Percentiles rank a stretch among this genome's conserved stretches.
These are phyloP conservation scores for Glandiceps talaboti DNA, from an alignment of 53 echinoderm and acorn worm genomes.

Conservation along the genomic window DNA sequence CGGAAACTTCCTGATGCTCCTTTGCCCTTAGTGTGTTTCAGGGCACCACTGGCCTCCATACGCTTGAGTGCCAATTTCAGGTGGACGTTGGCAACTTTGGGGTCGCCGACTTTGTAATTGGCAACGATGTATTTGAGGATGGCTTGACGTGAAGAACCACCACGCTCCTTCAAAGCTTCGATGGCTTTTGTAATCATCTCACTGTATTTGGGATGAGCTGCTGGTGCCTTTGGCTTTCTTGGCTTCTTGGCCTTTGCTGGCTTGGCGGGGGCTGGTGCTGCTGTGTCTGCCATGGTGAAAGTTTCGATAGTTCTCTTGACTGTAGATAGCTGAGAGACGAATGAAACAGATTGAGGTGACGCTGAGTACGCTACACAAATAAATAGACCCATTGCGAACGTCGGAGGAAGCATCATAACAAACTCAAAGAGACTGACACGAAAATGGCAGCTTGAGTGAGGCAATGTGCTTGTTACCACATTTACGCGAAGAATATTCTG, in stretches of 20 bases:
- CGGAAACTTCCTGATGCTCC: constrained; percentile 12
- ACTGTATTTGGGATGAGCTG: constrained; percentile 8
- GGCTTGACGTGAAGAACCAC: constrained; percentile 5
- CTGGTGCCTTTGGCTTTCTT: constrained; percentile 10
- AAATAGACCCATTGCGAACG: constrained; percentile 11
- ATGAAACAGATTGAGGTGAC: constrained; percentile 3
- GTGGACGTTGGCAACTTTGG: constrained; percentile 1
- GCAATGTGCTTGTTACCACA: background rate
- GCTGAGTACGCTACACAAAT: background rate
- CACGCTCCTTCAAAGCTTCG: background rate
- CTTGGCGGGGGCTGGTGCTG: constrained; percentile 2
- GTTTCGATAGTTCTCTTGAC: background rate
- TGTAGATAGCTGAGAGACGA: background rate
- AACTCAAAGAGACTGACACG: background rate
- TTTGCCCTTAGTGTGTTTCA: constrained; percentile 11
- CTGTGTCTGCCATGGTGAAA: background rate
- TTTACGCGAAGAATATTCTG: background rate
- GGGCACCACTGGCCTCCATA: background rate
- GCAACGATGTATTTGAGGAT: constrained; percentile 9
- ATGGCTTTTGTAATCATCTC: constrained; percentile 8
- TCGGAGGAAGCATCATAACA: constrained; percentile 6
- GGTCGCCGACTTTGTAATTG: constrained; percentile 13
- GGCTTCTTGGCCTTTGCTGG: constrained; percentile 7
- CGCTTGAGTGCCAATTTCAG: constrained; percentile 1
- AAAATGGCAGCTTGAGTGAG: constrained; percentile 7